Base-by-base conservation (phyloP, 2,888 invertebrate genomes). In the Drosophila heteroneura region DNA sequence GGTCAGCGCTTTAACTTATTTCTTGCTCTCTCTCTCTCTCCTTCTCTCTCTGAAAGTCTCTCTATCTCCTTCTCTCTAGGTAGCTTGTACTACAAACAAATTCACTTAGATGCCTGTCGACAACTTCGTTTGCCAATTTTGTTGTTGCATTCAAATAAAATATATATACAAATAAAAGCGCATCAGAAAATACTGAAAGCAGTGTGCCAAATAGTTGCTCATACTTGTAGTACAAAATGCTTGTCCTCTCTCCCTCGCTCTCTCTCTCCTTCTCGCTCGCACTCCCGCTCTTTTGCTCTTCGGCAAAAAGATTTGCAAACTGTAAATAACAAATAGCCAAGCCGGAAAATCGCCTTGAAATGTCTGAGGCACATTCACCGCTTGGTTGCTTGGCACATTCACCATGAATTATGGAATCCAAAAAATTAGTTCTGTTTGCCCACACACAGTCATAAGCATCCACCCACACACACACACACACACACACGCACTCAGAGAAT, bases 101-200 rank as follows among this genome's bases (percentile, higher is more conserved):
- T 86, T 89, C 85, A 85, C 85, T 85, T 85, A 89, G 80, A 79
- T 54, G 82, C 56, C 74, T 84, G 87, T 84, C 88, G 85, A 79
- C 85, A 75, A 77, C 65, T 79, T 66, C 58, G 70, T 71, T 72
- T 81, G 85, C 85, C 85, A 85, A 85, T 58, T 85, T 84, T 87
- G 70, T 74, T 67, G 60, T 70, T 74, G 66, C 60, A 68, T 71
- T 69, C 70, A 61, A 63, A 70, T 71, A 61, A 58, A 67, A 76
- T 74, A 84, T 65, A 71, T 65, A 71, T 39, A 37, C 59, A 75
- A 76, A 81, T 68, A 74, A 66, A 73, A 76, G 66, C 69, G 30
- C 65, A 74, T 66, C 72, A 44, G 77, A 72, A 74, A 69, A 70
- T 67, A 73, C 82, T 70, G 59, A 57, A 63, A 62, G 70, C 51